Conservation (phyloP, 2,888 invertebrate genomes). For the Colletes collaris region DNA sequence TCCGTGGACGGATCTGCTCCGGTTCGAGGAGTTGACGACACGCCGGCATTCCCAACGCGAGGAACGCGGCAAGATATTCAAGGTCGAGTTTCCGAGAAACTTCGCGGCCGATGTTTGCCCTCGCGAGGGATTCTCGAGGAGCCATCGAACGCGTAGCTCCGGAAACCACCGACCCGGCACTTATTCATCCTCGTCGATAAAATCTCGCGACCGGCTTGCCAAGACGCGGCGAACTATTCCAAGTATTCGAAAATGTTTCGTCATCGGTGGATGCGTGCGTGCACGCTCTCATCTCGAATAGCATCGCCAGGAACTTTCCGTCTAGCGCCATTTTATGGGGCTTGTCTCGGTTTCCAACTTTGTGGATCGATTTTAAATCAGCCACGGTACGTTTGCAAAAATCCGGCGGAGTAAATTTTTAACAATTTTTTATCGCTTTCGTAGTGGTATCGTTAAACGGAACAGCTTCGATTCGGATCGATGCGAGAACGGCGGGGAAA, state of each 20-base stretch:
- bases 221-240: slow-evolving; percentile 30
- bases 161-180: neutral
- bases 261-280: no score
- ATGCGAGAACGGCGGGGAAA: no score
- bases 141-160: neutral
- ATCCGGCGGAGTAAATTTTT: no score
- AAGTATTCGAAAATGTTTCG: neutral
- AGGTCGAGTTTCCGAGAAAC: slow-evolving; percentile 41
- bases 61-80: slow-evolving; percentile 39
- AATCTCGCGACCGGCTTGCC: slow-evolving; percentile 25
- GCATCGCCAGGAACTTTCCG: no score
- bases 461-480: no score
- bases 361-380: no score
- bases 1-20: neutral
- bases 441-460: no score
- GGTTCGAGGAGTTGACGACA: slow-evolving; percentile 3
- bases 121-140: slow-evolving; percentile 25
- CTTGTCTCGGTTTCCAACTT: no score
- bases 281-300: no score
- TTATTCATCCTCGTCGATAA: slow-evolving; percentile 34
- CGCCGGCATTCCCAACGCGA: slow-evolving; percentile 6
- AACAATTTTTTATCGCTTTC: no score
- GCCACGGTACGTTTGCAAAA: no score
- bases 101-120: slow-evolving; percentile 25
- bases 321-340: no score